Base-by-base conservation (phyloP, 2,888 invertebrate species). In the Pristionchus fissidentatus region DNA sequence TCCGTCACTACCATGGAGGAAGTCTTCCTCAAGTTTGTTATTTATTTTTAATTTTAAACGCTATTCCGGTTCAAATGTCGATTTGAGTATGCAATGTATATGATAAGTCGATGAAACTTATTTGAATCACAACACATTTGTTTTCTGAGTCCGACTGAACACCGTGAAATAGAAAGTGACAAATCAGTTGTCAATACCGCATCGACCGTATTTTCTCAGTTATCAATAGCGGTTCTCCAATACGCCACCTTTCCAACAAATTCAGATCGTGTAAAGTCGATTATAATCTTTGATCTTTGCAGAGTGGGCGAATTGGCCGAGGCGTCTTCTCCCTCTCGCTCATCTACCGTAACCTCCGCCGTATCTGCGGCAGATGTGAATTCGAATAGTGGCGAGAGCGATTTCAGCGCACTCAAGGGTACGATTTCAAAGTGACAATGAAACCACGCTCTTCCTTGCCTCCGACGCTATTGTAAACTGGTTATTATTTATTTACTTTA, bases 1-100 rank as follows among this genome's bases (percentile, higher is more conserved):
- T 95, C 96, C 7, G 95, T 96, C 22, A 96, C 96, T 1, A 96
- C 96, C 0, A 94, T 97, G 93, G 97, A 97, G 93, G 97, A 97
- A 93, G 96, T 97, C 0, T 96, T 96, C 91, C 95, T 96, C 94
- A 95, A 95, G 96, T 95, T n/a, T n/a, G n/a, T n/a, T n/a, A 55
- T 22, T 55, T 55, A 55, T 19, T 55, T 19, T n/a, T n/a, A n/a
- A n/a, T n/a, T n/a, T n/a, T n/a, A n/a, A n/a, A n/a, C n/a, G n/a
- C n/a, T n/a, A n/a, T n/a, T n/a, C n/a, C n/a, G n/a, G n/a, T n/a
- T n/a, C n/a, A 32, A n/a, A 66, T 15, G 66, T 13, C n/a, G 32
- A 66, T 15, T 15, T 66, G 26, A n/a, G 66, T 15, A 15, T n/a
- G 29, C 32, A 29, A 66, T 66, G 32, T n/a, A n/a, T n/a, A n/a